Evolutionary conservation across 2,888 invertebrate genomes (phyloP).

Genomic region (Cephonodes hylas): DNA sequence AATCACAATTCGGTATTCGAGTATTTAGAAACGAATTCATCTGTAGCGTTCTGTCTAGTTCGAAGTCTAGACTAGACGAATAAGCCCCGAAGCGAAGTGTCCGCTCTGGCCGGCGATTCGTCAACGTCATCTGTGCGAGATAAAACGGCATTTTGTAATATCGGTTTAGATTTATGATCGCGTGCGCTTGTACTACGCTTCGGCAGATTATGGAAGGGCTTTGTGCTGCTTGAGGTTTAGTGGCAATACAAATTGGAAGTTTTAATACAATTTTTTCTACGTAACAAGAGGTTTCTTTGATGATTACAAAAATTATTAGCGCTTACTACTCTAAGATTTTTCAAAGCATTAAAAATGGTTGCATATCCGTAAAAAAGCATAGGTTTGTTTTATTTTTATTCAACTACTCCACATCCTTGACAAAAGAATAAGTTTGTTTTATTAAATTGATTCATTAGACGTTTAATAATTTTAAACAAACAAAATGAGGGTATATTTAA

Average conservation of each 20-base stretch:
- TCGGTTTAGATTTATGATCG: constrained; percentile 58
- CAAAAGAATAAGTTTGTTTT: no score
- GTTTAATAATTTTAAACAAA: no score
- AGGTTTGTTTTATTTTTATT: no score
- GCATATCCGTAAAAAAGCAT: no score
- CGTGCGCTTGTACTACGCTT: constrained; percentile 34
- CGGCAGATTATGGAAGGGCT: constrained; percentile 46
- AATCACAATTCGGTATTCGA: neutral
- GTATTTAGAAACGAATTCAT: neutral
- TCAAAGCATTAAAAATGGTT: no score
- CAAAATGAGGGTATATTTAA: no score
- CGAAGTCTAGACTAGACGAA: neutral
- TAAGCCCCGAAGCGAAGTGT: constrained; percentile 22
- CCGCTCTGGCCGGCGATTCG: constrained; percentile 44
- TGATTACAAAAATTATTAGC: no score
- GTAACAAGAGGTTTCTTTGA: no score
- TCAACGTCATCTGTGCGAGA: constrained; percentile 59
- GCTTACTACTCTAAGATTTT: no score
- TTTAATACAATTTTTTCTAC: no score
- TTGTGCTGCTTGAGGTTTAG: constrained; percentile 9
- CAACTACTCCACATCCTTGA: no score
- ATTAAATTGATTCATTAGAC: no score
- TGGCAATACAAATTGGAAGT: neutral
- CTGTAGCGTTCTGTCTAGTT: neutral
- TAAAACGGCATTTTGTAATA: constrained; percentile 59